Evolutionary conservation across 37 sponge, comb jelly and placozoan species (phyloP), one percentile per base, ranked within the genome.

Genomic region (Tethya wilhelma): DNA sequence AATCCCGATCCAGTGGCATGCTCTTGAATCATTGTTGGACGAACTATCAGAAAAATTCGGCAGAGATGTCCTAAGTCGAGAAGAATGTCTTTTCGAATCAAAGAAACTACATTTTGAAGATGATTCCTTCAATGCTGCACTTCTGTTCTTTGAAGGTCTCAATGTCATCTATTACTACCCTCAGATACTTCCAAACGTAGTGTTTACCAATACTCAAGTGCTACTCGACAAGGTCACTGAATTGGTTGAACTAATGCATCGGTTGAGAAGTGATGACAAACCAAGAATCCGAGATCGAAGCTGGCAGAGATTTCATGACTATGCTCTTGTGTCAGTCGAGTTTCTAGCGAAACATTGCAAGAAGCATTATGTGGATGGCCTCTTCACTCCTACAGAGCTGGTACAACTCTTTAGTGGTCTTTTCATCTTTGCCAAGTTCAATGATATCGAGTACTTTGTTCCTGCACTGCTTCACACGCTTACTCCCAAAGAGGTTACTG

Each of bases 81-180:
- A 78, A 3, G 66, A 78, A 45, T 78, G 79, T 44, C 22, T 65
- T 42, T 12, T 7, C 2, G 79, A 30, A 41, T 65, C 79, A n/a
- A 1, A 7, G 7, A 66, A 32, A 34, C 66, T 78, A 2, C 66
- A 78, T 22, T 66, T 78, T 29, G 67, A 78, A 29, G 53, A 43
- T 0, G 65, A 78, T 29, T 33, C 79, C 5, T 34, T 72, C 45
- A 55, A 42, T 41, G 79, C 79, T 43, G 79, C 79, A 0, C 79
- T 78, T 33, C 45, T 41, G 55, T 64, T 44, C 32, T 49, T 78
- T 12, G 65, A 64, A 30, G 36, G 43, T 19, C 44, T 78, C 12
- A 64, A 63, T 29, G 45, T 64, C 5, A 41, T 78, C 45, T 78
- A 66, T 20, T 78, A 78, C 37, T 78, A 64, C 30, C 79, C 79